Conservation (phyloP, 2,113 vertebrate genomes). For the Oryzias javanicus region DNA sequence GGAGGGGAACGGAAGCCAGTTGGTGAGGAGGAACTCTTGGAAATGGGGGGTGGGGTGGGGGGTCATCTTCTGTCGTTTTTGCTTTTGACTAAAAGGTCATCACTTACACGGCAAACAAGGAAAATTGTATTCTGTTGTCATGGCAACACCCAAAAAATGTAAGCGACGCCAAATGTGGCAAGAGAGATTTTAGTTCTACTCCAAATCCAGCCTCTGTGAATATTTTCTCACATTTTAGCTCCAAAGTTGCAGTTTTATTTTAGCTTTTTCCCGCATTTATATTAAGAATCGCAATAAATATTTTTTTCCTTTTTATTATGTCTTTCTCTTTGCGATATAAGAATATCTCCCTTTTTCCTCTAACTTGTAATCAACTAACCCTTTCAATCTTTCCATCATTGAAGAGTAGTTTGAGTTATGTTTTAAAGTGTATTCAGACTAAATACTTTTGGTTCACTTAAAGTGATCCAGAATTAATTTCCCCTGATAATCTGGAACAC, state of each 20-base stretch:
- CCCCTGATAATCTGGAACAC: too few relatives aligned
- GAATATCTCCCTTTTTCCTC: too few relatives aligned
- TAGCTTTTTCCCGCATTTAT: too few relatives aligned
- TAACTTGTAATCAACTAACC: too few relatives aligned
- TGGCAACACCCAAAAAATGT: conserved; percentile 54
- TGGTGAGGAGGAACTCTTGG: conserved; percentile 57
- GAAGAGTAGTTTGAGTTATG: too few relatives aligned
- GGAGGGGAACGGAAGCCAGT: conserved; percentile 42
- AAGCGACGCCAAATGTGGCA: conserved; percentile 4
- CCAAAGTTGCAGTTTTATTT: background rate
- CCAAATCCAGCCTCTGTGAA: conserved; percentile 7
- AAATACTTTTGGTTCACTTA: too few relatives aligned
- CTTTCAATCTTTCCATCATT: too few relatives aligned
- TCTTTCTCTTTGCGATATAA: too few relatives aligned
- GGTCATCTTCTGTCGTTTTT: conserved; percentile 56
- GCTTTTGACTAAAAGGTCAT: conserved; percentile 44
- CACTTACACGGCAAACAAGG: conserved; percentile 50
- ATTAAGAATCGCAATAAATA: too few relatives aligned
- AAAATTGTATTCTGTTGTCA: conserved; percentile 64
- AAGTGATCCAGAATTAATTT: too few relatives aligned
- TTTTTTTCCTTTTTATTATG: too few relatives aligned
- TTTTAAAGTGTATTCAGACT: too few relatives aligned
- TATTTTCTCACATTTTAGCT: background rate
- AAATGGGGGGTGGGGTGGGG: conserved; percentile 48
- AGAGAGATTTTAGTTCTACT: conserved; percentile 11